Base-by-base conservation (phyloP, 1,140 invertebrate species). In the Branchinecta lynchi region DNA sequence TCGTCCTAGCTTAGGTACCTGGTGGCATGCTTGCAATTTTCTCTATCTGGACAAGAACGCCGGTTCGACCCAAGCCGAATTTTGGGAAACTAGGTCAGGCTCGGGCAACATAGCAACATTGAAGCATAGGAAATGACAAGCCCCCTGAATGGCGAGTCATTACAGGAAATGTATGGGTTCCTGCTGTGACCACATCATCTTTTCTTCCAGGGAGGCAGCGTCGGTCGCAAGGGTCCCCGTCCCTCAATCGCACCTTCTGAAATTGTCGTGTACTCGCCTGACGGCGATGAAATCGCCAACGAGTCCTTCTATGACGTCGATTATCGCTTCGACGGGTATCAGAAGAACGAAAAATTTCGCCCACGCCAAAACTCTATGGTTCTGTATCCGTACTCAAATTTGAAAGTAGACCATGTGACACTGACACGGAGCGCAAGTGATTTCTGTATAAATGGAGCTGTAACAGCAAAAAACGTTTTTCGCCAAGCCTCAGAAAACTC, bases 211-310 rank as follows among this genome's bases (percentile, higher is more conserved):
- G 17, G 12, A 12, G 51, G 51, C 17, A 20, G 51, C 12, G 12
- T 20, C 12, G 17, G 12, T 15, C 51, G 51, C 12, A 60, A 60
- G 51, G 51, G 51, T 60, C 12, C 51, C 12, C 12, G 51, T 12
- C 51, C 51, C 17, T 60, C 51, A 15, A 12, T 60, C 51, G 51
- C 51, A 15, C 51, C 51, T 12, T 60, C 51, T 15, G 51, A 60
- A 60, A 60, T 60, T 60, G 51, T 60, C 17, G 51, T 60, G 12
- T 60, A 60, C 51, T 60, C 51, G 51, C 51, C 51, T 60, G 51
- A 60, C 17, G 51, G 51, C 12, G 51, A 60, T 60, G 17, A 12
- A 6, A 60, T 60, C 12, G 17, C 17, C 12, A 60, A 60, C 17
- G 51, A 60, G 17, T 12, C 51, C 12, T 60, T 60, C 6, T 60